Evolutionary conservation across 2,888 invertebrate species (phyloP), one percentile per base, ranked within the genome.

Genomic region (Acanthopleura granulata): DNA sequence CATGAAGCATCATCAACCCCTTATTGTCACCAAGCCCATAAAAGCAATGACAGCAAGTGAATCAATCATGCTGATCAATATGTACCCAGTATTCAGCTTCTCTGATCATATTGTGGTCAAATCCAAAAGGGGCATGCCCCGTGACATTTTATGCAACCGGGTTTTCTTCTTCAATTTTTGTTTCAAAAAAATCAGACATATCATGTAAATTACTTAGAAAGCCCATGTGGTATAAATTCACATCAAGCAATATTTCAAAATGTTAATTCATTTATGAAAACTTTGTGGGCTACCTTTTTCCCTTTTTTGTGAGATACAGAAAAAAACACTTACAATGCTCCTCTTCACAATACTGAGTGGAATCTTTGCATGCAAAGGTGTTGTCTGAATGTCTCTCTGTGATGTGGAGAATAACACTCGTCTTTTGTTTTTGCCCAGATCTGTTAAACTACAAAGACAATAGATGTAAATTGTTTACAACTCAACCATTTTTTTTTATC

Each of bases 281-380:
- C 22, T 57, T 57, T 57, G 3, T 57, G n/a, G n/a, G n/a, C n/a
- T n/a, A n/a, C n/a, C 57, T 57, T 6, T 57, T 57, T n/a, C 12
- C 18, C 12, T 6, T n/a, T 57, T 9, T 4, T 18, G 12, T 12
- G 3, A n/a, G 1, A 57, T 12, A 66, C 6, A 25, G 25, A 66
- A 16, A 22, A n/a, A 22, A 50, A n/a, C 49, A 78, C 85, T 80
- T 80, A 90, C 89, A 77, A 84, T 77, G 61, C 85, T 85, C 78
- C 86, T 81, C 51, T 81, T 84, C 18, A 89, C 79, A 49, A 88
- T 77, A 25, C 82, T 84, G 18, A 90, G 79, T 6, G 90, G 90
- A 29, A 90, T 78, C 74, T 87, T 87, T 51, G 87, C 88, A 81
- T 89, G 90, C 4, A 90, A 85, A 0, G 88, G 88, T 9, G 86